Conservation (phyloP, 1,140 invertebrate genomes). For the Yoshiicerus persimilis region DNA sequence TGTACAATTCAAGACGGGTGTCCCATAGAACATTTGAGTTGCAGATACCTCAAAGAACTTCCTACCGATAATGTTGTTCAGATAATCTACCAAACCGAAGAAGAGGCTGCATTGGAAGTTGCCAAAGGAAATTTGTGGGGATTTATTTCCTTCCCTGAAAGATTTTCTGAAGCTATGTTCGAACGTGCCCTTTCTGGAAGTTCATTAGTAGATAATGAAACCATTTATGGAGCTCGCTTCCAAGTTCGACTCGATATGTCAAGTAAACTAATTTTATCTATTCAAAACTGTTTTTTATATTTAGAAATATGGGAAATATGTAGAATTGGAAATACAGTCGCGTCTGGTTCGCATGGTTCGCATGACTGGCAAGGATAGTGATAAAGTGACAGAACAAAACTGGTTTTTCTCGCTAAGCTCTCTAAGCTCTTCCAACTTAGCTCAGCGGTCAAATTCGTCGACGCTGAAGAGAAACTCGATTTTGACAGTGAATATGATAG, state of each 20-base stretch:
- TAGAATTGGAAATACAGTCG: too few species aligned
- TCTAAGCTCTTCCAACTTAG: too few species aligned
- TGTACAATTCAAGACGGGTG: background rate
- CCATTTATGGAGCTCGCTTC: slow-evolving; percentile 53
- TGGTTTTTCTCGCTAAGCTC: too few species aligned
- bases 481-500: too few species aligned
- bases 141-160: slow-evolving; percentile 54
- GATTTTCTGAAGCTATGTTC: slow-evolving; percentile 55
- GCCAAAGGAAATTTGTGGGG: slow-evolving; percentile 55
- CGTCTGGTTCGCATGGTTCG: too few species aligned
- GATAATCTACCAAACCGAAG: slow-evolving; percentile 21
- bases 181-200: slow-evolving; percentile 47
- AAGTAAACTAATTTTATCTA: background rate
- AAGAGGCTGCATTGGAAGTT: slow-evolving; percentile 52
- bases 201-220: slow-evolving; percentile 51
- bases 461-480: too few species aligned
- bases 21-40: background rate
- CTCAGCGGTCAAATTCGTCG: too few species aligned
- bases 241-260: slow-evolving; percentile 49
- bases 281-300: background rate
- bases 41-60: background rate
- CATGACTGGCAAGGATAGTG: too few species aligned
- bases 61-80: background rate
- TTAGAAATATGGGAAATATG: too few species aligned
- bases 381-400: too few species aligned